Evolutionary conservation across 2,888 invertebrate species (phyloP), one percentile per base, ranked within the genome.

Genomic region (Ectemnius lituratus): DNA sequence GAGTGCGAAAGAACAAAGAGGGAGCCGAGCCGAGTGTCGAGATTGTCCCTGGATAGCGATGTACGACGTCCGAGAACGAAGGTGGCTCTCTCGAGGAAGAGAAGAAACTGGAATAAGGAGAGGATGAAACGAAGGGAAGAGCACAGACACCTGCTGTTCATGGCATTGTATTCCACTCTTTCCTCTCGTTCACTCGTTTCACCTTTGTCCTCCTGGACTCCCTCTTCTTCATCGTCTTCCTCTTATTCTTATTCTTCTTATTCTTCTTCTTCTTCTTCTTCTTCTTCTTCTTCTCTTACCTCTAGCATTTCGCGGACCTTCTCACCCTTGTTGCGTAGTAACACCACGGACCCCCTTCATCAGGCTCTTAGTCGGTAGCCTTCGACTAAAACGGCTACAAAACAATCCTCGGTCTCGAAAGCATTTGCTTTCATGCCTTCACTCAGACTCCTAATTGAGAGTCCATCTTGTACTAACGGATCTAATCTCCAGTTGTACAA

Each of bases 1-100:
- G 80, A 84, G 87, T 84, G 86, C 80, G 84, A 86, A 88, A 85
- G 86, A 85, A 87, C 88, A 87, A 88, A 87, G 88, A 84, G 83
- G 71, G 66, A 75, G 66, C 66, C 69, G 58, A 67, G 37, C 37
- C 62, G 75, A 71, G 61, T 69, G 64, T 61, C 61, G 76, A 64
- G 63, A 70, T 69, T 62, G 58, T 62, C 78, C 66, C 71, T 52
- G 70, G 71, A 80, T 77, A 69, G 28, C 60, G 72, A 75, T 73
- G 71, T 64, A 69, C 80, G 68, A 45, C 71, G 16, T 16, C 52
- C 14, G 13, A 66, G 69, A 60, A 52, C 47, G 72, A 69, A 63
- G 47, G 70, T 20, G 72, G 66, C 68, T 64, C 18, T 64, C 18
- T 68, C 57, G 62, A 58, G 72, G 59, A 27, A 66, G 60, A 63